Base-by-base conservation (phyloP, 2,113 vertebrate genomes). In the Hypomesus transpacificus region DNA sequence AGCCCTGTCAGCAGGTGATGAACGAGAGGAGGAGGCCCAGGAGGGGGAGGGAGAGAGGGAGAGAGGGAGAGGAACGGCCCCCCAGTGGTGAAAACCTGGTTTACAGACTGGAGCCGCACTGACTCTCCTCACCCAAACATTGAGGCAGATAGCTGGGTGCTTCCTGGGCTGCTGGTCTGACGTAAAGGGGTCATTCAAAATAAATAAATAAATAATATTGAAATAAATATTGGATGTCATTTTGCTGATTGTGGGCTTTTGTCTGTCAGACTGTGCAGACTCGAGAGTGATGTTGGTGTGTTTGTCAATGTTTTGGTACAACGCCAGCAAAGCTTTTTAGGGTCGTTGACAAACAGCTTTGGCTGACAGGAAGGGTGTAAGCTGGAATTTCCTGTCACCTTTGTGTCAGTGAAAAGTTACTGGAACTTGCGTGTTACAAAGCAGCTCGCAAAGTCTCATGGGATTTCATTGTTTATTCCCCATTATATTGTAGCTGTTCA, bases 321-420 rank as follows among this genome's bases (percentile, higher is more conserved):
- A 64, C 72, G 74, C 82, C 81, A 73, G 76, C 69, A 71, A 54
- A 58, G 71, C 77, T 53, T 81, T 82, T 85, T 71, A 69, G 21
- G 8, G 58, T 66, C 78, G 81, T 85, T 87, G 79, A 58, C 78
- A 75, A 71, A 78, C 71, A 64, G 82, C 39, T 87, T 74, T 75
- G 81, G 83, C 78, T 74, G 75, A 60, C 82, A 86, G 87, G 88
- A 90, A 89, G 87, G 86, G 87, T 74, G 85, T 87, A 82, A 74
- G 77, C 71, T 73, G 81, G 86, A 84, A 84, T 90, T 88, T 92
- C 89, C 90, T 87, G 85, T 82, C 84, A 90, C 88, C 85, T 90
- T 90, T 87, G 79, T 78, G 70, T 82, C 71, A 59, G 59, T 57
- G 9, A 63, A 60, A 71, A 56, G 52, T 24, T 59, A 34, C 69